Conservation (phyloP, 2,797 vertebrate genomes). For the Cuculus canorus region DNA sequence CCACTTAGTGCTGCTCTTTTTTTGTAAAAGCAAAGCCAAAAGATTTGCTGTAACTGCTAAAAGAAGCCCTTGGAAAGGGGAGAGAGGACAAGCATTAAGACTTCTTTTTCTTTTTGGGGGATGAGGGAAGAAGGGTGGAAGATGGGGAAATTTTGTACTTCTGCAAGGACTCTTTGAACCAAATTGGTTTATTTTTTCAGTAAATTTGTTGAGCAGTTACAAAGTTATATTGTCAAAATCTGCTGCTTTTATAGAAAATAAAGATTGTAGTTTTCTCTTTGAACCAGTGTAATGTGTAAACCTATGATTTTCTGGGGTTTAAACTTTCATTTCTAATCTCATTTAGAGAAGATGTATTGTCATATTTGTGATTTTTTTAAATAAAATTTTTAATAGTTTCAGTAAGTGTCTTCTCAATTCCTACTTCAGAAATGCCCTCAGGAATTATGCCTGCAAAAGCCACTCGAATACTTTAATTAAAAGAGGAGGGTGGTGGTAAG, state of each 20-base stretch:
- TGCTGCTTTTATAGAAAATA: neutral
- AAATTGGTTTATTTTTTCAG: neutral
- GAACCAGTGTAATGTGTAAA: neutral
- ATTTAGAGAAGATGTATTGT: neutral
- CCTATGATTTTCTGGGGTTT: fast-evolving
- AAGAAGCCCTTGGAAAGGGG: neutral
- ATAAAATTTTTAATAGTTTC: neutral
- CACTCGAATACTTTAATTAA: neutral
- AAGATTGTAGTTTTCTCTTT: neutral
- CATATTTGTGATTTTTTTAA: neutral
- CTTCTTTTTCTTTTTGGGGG: neutral
- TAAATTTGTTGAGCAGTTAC: neutral
- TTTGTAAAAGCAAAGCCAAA: too few relatives aligned
- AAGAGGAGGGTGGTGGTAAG: neutral
- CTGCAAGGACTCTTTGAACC: neutral
- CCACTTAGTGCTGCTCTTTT: neutral
- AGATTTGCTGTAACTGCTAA: neutral
- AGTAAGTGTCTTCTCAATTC: neutral
- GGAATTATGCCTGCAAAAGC: neutral
- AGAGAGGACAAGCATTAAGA: neutral
- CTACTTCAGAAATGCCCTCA: neutral
- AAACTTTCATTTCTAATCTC: neutral
- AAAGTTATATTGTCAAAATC: neutral
- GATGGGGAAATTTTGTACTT: neutral
- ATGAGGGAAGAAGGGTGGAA: neutral